Conservation (phyloP, 2,797 vertebrate species). For the Parotocinclus haroldoi region DNA sequence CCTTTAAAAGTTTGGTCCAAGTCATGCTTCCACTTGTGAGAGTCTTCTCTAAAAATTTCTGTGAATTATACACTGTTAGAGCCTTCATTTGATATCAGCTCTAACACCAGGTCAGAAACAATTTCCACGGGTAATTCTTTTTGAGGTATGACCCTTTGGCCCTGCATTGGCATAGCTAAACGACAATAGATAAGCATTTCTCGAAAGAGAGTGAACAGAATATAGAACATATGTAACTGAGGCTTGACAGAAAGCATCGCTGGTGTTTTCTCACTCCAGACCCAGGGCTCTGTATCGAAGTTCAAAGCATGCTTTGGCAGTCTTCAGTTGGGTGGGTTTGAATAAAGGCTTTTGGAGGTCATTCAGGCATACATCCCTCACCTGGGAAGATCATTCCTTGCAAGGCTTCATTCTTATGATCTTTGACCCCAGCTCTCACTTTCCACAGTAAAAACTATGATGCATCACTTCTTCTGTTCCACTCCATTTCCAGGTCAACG, state of each 20-base stretch:
- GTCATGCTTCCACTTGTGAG: slow-evolving; percentile 4
- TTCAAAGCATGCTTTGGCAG: slow-evolving; percentile 41
- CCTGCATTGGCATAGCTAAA: slow-evolving; percentile 36
- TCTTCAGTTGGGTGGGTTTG: slow-evolving; percentile 42
- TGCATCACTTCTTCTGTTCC: slow-evolving; percentile 40
- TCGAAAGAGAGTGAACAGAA: neutral
- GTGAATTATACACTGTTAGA: slow-evolving; percentile 15
- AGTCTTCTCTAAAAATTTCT: slow-evolving; percentile 19
- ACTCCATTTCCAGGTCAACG: slow-evolving; percentile 45
- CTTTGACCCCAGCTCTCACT: slow-evolving; percentile 32
- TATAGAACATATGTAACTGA: slow-evolving; percentile 15
- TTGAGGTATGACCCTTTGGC: slow-evolving; percentile 37
- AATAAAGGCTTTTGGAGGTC: slow-evolving; percentile 46
- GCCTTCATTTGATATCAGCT: slow-evolving; percentile 29
- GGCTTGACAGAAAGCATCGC: slow-evolving; percentile 2
- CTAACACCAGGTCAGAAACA: slow-evolving; percentile 26
- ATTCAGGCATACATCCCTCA: slow-evolving; percentile 44
- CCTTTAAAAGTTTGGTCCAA: slow-evolving; percentile 15
- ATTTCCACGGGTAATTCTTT: slow-evolving; percentile 26
- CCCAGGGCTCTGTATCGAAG: slow-evolving; percentile 52
- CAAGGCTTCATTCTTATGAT: slow-evolving; percentile 28
- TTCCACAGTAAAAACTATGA: slow-evolving; percentile 32
- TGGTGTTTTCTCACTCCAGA: slow-evolving; percentile 35
- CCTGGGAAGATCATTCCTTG: slow-evolving; percentile 41
- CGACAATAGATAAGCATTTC: slow-evolving; percentile 39